These are phyloP conservation scores for Tenodera sinensis DNA, from an alignment of 2,888 invertebrate species.

Conservation along the genomic window DNA sequence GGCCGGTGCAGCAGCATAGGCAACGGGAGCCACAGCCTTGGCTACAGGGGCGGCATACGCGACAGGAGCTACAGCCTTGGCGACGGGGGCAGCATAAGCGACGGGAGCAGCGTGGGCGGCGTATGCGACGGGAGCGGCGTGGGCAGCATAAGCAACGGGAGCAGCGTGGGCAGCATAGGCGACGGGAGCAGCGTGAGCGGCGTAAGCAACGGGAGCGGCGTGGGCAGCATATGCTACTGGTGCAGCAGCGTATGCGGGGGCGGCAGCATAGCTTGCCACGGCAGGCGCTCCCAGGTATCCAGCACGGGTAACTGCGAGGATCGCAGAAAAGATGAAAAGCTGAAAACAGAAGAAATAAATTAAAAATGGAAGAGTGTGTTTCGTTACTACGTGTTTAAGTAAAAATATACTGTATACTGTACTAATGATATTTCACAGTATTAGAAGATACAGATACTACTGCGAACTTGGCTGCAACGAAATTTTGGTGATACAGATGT, in stretches of 20 bases:
- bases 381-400: too few species aligned
- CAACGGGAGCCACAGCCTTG: background rate
- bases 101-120: constrained; percentile 28
- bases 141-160: constrained; percentile 33
- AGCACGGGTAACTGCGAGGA: constrained; percentile 41
- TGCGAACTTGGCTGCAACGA: too few species aligned
- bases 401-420: too few species aligned
- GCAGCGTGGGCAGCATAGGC: constrained; percentile 35
- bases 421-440: too few species aligned
- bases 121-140: constrained; percentile 12
- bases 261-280: background rate
- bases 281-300: constrained; percentile 41
- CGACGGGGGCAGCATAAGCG: constrained; percentile 23
- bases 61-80: constrained; percentile 29
- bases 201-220: constrained; percentile 23
- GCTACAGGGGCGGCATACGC: constrained; percentile 38
- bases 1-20: constrained; percentile 50
- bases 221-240: constrained; percentile 22
- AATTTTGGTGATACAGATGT: too few species aligned
- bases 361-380: too few species aligned
- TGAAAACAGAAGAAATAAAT: constrained; percentile 1
- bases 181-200: constrained; percentile 27
- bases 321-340: constrained; percentile 37
- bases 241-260: background rate
- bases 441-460: too few species aligned